A percentile compares a stretch with the other conserved stretches of the same genome.
These are phyloP conservation scores for Drosophila sechellia DNA, from an alignment of 1,140 invertebrate species.

Conservation along the genomic window DNA sequence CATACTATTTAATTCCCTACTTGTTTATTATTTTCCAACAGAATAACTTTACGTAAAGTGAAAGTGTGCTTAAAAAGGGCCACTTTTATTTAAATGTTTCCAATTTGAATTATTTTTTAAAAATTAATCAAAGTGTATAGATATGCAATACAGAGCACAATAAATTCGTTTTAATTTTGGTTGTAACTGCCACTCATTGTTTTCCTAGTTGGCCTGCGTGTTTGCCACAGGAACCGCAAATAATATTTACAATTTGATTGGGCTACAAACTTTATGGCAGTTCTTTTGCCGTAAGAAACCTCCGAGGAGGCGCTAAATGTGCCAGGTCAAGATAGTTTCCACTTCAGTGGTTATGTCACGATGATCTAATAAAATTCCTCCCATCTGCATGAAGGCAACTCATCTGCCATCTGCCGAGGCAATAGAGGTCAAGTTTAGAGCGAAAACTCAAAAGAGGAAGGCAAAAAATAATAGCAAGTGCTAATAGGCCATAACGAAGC, in stretches of 20 bases:
- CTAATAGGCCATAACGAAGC: slow-evolving; percentile 62
- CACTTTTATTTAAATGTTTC: too few relatives aligned
- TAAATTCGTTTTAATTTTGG: neutral
- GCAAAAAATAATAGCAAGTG: slow-evolving; percentile 25
- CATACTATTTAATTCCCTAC: too few relatives aligned
- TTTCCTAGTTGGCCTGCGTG: slow-evolving; percentile 39
- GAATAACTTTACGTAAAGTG: too few relatives aligned
- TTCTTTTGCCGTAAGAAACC: slow-evolving; percentile 21
- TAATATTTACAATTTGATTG: slow-evolving; percentile 58
- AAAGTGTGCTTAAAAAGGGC: too few relatives aligned
- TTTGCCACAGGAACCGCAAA: slow-evolving; percentile 47
- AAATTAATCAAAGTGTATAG: too few relatives aligned
- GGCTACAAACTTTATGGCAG: slow-evolving; percentile 26
- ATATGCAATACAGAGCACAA: neutral
- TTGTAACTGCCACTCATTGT: slow-evolving; percentile 7
- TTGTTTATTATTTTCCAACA: too few relatives aligned
- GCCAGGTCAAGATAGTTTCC: slow-evolving; percentile 22
- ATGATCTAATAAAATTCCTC: slow-evolving; percentile 41
- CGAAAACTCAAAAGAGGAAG: slow-evolving; percentile 24
- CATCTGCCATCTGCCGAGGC: slow-evolving; percentile 27
- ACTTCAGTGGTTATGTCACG: slow-evolving; percentile 32
- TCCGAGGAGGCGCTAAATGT: slow-evolving; percentile 17
- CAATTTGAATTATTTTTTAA: too few relatives aligned
- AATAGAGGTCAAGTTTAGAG: slow-evolving; percentile 66
- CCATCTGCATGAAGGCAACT: slow-evolving; percentile 17